Percentiles rank a stretch among this genome's conserved stretches.
Conservation (phyloP, 2,113 vertebrate species). For the Cromileptes altivelis region DNA sequence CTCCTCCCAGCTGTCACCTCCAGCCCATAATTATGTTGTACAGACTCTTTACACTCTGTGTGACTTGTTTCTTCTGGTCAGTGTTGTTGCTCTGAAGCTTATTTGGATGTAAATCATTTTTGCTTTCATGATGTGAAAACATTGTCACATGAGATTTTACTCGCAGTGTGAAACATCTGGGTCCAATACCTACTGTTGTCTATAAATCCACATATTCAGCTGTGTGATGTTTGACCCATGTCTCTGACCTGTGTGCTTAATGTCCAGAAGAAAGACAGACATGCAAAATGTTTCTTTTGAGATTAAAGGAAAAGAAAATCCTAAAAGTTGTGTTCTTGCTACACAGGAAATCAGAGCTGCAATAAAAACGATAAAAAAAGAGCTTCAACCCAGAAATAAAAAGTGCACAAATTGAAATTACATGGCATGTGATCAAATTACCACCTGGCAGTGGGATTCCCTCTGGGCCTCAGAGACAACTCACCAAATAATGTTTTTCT, state of each 20-base stretch:
- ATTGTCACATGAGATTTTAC: background rate
- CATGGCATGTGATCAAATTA: constrained; percentile 54
- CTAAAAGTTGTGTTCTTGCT: background rate
- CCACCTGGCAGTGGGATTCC: constrained; percentile 41
- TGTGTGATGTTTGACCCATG: background rate
- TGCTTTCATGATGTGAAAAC: background rate
- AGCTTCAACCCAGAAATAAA: constrained; percentile 18
- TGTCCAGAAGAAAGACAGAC: background rate
- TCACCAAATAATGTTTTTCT: constrained; percentile 74
- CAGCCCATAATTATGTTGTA: background rate
- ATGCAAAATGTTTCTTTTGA: background rate
- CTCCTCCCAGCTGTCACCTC: background rate
- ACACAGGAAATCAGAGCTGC: background rate
- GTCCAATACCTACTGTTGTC: too few species aligned
- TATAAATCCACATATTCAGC: background rate
- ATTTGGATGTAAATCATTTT: background rate
- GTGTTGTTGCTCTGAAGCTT: background rate
- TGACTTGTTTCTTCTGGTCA: background rate
- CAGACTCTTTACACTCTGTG: background rate
- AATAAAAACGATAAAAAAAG: background rate
- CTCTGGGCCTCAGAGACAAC: constrained; percentile 39
- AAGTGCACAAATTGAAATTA: constrained; percentile 38
- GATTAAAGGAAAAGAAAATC: too few species aligned
- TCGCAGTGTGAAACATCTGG: background rate
- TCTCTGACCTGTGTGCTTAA: background rate